phyloP scores from a whole-genome alignment of 2,888 invertebrate species.

The Chloromyia formosa region DNA sequence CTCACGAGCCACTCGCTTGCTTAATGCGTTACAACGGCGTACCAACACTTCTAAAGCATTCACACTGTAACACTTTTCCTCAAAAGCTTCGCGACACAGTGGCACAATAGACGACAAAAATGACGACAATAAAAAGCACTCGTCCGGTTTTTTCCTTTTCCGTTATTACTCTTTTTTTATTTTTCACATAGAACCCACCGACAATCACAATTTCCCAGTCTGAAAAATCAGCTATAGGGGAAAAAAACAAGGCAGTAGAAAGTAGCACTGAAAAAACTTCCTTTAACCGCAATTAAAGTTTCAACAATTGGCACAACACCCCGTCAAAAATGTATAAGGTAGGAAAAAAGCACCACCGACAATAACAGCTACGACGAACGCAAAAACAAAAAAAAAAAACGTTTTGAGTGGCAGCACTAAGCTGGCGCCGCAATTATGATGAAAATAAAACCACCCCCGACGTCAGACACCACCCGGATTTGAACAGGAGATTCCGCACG shows the following conservation, averaged over 20 bases:
- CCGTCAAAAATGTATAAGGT: conserved; percentile 16
- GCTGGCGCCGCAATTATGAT: conserved; percentile 37
- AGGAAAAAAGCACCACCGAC: conserved; percentile 16
- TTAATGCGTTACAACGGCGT: background rate
- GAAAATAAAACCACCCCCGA: conserved; percentile 32
- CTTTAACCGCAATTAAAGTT: conserved; percentile 38
- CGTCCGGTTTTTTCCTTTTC: background rate
- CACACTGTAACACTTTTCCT: conserved; percentile 29
- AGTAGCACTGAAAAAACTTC: conserved; percentile 11
- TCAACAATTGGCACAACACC: conserved; percentile 31
- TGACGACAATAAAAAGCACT: conserved; percentile 34
- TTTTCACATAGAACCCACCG: conserved; percentile 2
- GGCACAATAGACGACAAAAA: conserved; percentile 32
- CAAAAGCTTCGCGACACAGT: conserved; percentile 23
- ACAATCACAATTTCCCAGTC: conserved; percentile 24
- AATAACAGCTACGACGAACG: too few relatives aligned
- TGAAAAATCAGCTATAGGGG: background rate
- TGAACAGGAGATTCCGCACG: background rate
- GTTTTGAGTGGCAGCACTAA: conserved; percentile 30
- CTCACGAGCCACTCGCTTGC: background rate
- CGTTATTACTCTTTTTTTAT: too few relatives aligned
- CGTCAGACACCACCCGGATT: background rate
- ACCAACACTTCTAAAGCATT: conserved; percentile 7
- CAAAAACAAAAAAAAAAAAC: background rate
- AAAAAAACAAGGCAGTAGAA: conserved; percentile 2